Evolutionary conservation across 2,113 vertebrate species (phyloP), one percentile per base, ranked within the genome.

Genomic region (Choloepus hoffmanni): DNA sequence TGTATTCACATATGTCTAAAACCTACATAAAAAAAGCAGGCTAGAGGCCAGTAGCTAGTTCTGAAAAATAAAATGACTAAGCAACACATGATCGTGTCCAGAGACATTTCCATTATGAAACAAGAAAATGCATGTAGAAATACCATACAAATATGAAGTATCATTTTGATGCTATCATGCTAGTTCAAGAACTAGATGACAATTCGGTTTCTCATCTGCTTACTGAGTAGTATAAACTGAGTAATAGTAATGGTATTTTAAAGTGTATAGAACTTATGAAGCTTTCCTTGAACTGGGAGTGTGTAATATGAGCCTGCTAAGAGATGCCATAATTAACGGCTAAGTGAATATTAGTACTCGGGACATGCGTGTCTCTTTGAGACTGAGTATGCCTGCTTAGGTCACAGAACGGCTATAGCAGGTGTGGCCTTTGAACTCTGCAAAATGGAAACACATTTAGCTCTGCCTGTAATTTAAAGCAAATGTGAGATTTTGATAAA

Each of bases 401-500:
- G 94, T 73, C 58, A 92, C 14, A 70, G 40, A 74, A 70, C 5
- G 89, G 13, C 50, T 40, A 18, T 30, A 90, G 45, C 43, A 81
- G 28, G 4, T 89, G 21, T 94, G 43, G 14, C 68, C 40, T 95
- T 81, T 81, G 65, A 90, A 58, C 67, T 92, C 12, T 62, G 73
- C 7, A 88, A 79, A 91, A 21, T 55, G 14, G 30, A 83, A 94
- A 94, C 58, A 90, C n/a, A 73, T n/a, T 81, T 40, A 92, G 23
- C 10, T 6, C 60, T 15, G 26, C 11, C 53, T 28, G 7, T 76
- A 58, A 79, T 11, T 84, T 70, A 93, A 96, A 96, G 70, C 5
- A 79, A 53, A 12, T 15, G 21, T 45, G 36, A 88, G 16, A 67
- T 70, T 92, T 96, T 82, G 43, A 85, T 63, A 83, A 95, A 18